phyloP scores from a whole-genome alignment of 2,797 vertebrate species.

The Pipistrellus nathusii region DNA sequence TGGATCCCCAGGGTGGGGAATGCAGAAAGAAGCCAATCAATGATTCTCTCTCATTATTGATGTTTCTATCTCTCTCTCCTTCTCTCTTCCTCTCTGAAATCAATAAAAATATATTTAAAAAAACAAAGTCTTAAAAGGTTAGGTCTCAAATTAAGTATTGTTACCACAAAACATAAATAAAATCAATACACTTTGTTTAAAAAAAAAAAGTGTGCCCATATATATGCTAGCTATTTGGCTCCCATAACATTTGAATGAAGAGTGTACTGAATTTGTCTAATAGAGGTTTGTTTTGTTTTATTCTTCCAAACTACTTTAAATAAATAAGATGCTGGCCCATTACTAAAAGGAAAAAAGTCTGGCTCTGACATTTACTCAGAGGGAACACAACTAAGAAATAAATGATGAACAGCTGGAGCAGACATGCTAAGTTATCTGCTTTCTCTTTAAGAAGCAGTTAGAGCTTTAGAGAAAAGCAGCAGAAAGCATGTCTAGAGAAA shows the following conservation, averaged over 20 bases:
- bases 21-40: too few species aligned
- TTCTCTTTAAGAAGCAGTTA: conserved; percentile 61
- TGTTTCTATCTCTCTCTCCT: too few species aligned
- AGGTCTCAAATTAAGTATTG: background rate
- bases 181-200: background rate
- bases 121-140: background rate
- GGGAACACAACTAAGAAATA: conserved; percentile 17
- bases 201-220: background rate
- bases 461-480: background rate
- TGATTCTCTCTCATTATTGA: too few species aligned
- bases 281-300: background rate
- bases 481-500: conserved; percentile 57
- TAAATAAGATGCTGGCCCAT: conserved; percentile 13
- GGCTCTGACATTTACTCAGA: background rate
- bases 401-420: conserved; percentile 57
- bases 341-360: background rate
- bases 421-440: conserved; percentile 34
- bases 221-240: background rate
- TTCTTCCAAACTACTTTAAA: conserved; percentile 1
- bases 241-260: background rate
- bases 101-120: too few species aligned
- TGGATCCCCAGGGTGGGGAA: too few species aligned
- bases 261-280: background rate
- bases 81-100: too few species aligned
- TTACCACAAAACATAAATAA: background rate